Conservation (phyloP, 2,888 invertebrate genomes). For the Cheiracanthium punctorium region DNA sequence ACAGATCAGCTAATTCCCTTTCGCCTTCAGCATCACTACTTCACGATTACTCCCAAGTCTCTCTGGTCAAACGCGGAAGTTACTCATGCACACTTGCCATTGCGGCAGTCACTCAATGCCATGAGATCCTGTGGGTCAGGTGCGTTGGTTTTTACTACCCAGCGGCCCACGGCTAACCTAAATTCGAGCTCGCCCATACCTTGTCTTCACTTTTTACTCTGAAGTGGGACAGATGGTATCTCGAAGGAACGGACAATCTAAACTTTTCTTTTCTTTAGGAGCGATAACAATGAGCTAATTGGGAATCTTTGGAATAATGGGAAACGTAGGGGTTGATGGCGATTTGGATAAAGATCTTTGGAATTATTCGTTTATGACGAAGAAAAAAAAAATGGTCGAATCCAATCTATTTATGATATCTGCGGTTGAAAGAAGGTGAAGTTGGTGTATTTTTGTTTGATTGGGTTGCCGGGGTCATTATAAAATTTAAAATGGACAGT, state of each 20-base stretch:
- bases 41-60: neutral
- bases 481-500: too few species aligned
- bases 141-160: neutral
- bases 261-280: neutral
- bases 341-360: too few species aligned
- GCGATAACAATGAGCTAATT: neutral
- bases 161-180: conserved; percentile 1
- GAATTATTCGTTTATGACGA: too few species aligned
- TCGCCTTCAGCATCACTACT: neutral
- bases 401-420: too few species aligned
- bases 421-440: too few species aligned
- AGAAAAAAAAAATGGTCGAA: too few species aligned
- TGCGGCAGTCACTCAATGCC: neutral
- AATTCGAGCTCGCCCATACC: neutral
- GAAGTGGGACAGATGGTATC: neutral
- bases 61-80: conserved; percentile 2
- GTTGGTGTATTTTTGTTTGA: too few species aligned
- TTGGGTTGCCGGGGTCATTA: too few species aligned
- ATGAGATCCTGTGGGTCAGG: neutral
- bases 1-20: neutral
- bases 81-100: neutral
- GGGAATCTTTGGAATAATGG: too few species aligned
- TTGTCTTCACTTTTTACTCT: neutral
- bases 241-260: neutral
- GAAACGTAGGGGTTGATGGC: too few species aligned